phyloP scores from a whole-genome alignment of 1,140 invertebrate genomes.

The honey bee (Apis mellifera) region DNA sequence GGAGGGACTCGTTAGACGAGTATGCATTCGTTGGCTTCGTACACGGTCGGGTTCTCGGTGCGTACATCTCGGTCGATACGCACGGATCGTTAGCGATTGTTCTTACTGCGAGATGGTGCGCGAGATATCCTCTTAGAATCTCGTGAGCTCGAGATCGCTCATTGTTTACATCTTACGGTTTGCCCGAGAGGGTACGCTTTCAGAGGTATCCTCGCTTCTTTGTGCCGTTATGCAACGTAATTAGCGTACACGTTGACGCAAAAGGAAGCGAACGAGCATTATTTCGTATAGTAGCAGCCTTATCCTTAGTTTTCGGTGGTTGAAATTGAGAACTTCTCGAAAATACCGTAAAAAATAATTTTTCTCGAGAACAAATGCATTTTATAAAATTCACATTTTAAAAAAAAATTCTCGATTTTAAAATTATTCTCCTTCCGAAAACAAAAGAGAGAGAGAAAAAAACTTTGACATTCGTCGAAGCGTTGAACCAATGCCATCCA shows the following conservation, averaged over 20 bases:
- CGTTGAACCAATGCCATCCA: no score
- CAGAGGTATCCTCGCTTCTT: background rate
- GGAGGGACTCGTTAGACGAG: constrained; percentile 1
- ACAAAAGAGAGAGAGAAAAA: no score
- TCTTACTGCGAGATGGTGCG: background rate
- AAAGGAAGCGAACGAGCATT: no score
- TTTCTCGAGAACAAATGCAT: no score
- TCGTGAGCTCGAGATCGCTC: background rate
- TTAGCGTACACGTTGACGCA: background rate
- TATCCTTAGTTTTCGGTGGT: no score
- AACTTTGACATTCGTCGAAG: background rate
- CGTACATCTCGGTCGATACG: background rate
- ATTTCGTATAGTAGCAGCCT: no score
- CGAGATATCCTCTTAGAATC: background rate
- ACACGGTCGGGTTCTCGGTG: background rate
- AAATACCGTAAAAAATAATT: no score
- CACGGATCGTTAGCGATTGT: constrained; percentile 4
- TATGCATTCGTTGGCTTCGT: background rate
- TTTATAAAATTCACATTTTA: no score
- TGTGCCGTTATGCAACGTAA: background rate
- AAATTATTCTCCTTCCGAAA: no score
- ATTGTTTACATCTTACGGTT: background rate
- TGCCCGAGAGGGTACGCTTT: background rate
- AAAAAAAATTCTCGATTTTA: no score
- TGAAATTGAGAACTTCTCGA: no score